phyloP scores from a whole-genome alignment of 2,797 vertebrate genomes.

The Molossus molossus region DNA sequence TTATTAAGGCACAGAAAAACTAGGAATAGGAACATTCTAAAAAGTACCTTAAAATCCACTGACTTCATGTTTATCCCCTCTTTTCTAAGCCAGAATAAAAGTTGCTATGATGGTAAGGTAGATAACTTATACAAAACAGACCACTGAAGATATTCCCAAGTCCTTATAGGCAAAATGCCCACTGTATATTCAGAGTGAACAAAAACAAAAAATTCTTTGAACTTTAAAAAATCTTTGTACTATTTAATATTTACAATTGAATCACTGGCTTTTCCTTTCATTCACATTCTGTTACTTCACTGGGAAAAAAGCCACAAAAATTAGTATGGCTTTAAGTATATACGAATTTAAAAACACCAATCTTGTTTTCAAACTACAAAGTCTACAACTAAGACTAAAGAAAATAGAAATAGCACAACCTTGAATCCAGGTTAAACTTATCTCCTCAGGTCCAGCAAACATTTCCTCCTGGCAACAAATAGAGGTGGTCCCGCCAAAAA shows the following conservation, averaged over 20 bases:
- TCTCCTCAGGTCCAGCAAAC: conserved; percentile 35
- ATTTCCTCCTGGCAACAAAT: neutral
- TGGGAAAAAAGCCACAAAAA: neutral
- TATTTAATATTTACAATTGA: conserved; percentile 6
- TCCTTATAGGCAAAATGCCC: conserved; percentile 2
- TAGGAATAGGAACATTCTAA: neutral
- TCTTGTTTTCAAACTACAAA: conserved; percentile 61
- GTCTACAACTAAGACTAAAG: conserved; percentile 43
- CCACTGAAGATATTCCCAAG: neutral
- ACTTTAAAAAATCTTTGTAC: conserved; percentile 10
- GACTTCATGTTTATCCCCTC: conserved; percentile 5
- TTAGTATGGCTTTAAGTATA: conserved; percentile 15
- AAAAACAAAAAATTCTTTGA: neutral
- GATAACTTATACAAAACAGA: neutral
- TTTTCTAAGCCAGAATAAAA: conserved; percentile 23
- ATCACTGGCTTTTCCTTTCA: neutral
- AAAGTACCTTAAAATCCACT: conserved; percentile 60
- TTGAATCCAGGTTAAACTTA: neutral
- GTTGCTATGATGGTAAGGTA: neutral
- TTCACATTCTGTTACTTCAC: neutral
- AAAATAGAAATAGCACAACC: neutral
- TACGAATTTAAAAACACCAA: conserved; percentile 16
- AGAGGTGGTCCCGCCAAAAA: neutral
- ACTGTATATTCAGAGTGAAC: conserved; percentile 42
- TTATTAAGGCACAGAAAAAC: conserved; percentile 35